phyloP scores from a whole-genome alignment of 2,113 vertebrate genomes.

The Anser cygnoides region DNA sequence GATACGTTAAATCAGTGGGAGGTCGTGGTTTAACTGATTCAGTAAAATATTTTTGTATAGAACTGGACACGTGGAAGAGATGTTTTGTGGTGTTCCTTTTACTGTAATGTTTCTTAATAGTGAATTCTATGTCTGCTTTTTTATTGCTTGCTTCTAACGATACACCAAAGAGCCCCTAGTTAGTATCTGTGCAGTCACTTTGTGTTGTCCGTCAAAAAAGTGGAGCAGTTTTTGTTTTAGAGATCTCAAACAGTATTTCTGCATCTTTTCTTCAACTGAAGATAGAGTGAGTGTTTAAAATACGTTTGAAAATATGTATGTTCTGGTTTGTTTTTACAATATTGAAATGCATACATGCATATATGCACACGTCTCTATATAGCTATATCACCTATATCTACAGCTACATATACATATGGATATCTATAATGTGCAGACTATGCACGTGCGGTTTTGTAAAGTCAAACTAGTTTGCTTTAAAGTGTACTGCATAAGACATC shows the following conservation, averaged over 20 bases:
- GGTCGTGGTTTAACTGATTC: not conserved
- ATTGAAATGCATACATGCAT: not conserved
- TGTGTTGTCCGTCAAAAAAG: not conserved
- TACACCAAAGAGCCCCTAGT: not conserved
- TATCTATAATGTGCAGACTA: not conserved
- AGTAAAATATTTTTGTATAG: not conserved
- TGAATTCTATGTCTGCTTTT: not conserved
- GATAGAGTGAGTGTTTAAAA: not conserved
- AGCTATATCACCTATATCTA: not conserved
- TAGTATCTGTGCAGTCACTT: not conserved
- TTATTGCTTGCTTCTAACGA: not conserved
- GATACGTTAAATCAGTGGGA: not conserved
- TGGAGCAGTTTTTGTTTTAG: not conserved
- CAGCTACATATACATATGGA: not conserved
- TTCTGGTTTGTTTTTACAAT: not conserved
- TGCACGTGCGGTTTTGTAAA: not conserved
- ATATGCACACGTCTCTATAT: too few relatives aligned
- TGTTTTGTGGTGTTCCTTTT: not conserved
- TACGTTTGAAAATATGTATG: not conserved
- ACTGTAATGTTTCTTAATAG: not conserved
- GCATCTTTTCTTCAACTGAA: not conserved
- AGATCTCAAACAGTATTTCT: not conserved
- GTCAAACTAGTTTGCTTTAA: not conserved
- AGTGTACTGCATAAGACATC: not conserved
- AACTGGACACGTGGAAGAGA: fast-evolving